A percentile compares a stretch with the other conserved stretches of the same genome.
These are phyloP conservation scores for Ophioderma brevispina DNA, from an alignment of 35 echinoderm and acorn worm species.

Conservation along the genomic window DNA sequence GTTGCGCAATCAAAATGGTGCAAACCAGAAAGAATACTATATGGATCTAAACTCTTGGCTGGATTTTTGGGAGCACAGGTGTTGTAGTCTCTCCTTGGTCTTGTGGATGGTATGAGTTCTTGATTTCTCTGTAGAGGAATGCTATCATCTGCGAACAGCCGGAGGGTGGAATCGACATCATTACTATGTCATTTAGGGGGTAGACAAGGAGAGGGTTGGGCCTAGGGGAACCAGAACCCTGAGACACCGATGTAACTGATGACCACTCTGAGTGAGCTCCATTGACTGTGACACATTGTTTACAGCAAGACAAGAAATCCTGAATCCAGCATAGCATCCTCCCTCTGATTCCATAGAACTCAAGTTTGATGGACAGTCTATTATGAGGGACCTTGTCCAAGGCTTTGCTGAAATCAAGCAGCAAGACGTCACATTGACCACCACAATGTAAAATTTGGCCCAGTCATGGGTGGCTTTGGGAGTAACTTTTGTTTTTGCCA, in stretches of 20 bases:
- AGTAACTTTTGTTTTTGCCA: neutral
- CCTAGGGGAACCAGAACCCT: neutral
- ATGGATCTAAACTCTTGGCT: too few relatives aligned
- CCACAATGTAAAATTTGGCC: neutral
- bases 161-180: neutral
- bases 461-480: conserved; percentile 17
- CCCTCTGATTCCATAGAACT: conserved; percentile 61
- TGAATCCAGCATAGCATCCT: conserved; percentile 36
- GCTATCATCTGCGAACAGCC: neutral
- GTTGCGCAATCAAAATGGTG: too few relatives aligned
- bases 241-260: neutral
- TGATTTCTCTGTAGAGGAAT: neutral
- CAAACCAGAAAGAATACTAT: too few relatives aligned
- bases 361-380: conserved; percentile 19
- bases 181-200: neutral
- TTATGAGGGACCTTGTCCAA: conserved; percentile 44
- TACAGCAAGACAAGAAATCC: conserved; percentile 23
- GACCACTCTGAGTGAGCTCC: conserved; percentile 6
- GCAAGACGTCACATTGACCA: conserved; percentile 25
- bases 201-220: neutral
- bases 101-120: neutral
- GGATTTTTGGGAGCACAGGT: too few relatives aligned
- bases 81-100: too few relatives aligned
- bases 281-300: conserved; percentile 34
- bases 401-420: conserved; percentile 49